These are phyloP conservation scores for Tetramorium parvispinum DNA, from an alignment of 1,140 invertebrate species.

Conservation along the genomic window DNA sequence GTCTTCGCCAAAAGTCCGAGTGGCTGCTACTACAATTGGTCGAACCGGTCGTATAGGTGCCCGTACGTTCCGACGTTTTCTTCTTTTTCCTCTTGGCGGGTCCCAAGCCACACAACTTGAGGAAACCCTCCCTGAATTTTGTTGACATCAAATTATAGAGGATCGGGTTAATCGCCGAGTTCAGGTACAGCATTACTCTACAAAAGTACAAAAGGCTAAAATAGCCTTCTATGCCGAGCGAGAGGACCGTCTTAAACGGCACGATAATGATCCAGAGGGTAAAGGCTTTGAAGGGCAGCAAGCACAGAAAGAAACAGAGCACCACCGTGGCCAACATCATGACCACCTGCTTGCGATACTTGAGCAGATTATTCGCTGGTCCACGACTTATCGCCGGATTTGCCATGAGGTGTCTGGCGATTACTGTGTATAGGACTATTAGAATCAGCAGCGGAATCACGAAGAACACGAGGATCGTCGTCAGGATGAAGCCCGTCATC, in stretches of 20 bases:
- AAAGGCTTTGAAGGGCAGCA: conserved; percentile 94
- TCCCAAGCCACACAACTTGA: conserved; percentile 86
- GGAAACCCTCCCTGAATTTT: conserved; percentile 94
- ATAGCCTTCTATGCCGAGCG: conserved; percentile 91
- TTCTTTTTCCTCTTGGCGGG: conserved; percentile 67
- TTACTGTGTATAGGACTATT: conserved; percentile 93
- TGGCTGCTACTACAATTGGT: conserved; percentile 79
- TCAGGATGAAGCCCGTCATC: conserved; percentile 92
- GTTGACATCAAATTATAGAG: conserved; percentile 96
- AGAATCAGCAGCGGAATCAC: conserved; percentile 92
- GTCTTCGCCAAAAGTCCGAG: conserved; percentile 78
- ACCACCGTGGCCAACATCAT: conserved; percentile 96
- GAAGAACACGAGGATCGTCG: conserved; percentile 93
- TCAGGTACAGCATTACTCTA: conserved; percentile 94
- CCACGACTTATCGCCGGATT: conserved; percentile 90
- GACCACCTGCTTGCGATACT: conserved; percentile 92
- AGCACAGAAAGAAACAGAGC: conserved; percentile 95
- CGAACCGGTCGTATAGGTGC: conserved; percentile 75
- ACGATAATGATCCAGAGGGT: conserved; percentile 94
- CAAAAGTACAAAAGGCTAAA: conserved; percentile 95
- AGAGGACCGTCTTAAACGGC: conserved; percentile 87
- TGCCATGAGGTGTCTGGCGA: conserved; percentile 93
- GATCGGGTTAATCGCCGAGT: conserved; percentile 96
- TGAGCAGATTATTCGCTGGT: conserved; percentile 86
- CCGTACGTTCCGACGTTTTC: conserved; percentile 73